Conservation (phyloP, 2,888 invertebrate genomes). For the Drosophila picticornis region DNA sequence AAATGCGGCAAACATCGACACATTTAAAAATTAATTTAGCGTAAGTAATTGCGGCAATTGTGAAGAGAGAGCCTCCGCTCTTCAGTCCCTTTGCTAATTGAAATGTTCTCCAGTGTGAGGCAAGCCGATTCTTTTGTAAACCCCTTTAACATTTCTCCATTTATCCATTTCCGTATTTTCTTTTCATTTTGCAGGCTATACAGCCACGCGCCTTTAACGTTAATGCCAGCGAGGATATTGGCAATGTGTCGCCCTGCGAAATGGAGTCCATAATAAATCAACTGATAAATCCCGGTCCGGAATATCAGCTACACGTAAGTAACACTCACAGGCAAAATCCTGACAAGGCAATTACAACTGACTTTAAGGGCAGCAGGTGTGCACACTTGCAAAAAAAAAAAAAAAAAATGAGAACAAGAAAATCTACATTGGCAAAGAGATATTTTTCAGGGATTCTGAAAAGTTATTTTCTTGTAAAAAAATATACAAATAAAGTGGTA, state of each 20-base stretch:
- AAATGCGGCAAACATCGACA: constrained; percentile 60
- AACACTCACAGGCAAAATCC: constrained; percentile 15
- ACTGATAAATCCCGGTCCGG: constrained; percentile 83
- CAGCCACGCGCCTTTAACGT: constrained; percentile 74
- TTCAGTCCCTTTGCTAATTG: constrained; percentile 33
- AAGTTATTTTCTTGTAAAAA: background rate
- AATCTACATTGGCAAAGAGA: background rate
- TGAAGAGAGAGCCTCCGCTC: constrained; percentile 3
- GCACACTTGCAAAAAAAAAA: background rate
- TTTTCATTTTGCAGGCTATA: constrained; percentile 71
- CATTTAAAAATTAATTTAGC: constrained; percentile 63
- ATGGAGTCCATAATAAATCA: constrained; percentile 84
- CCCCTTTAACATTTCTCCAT: background rate
- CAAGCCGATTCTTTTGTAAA: constrained; percentile 23
- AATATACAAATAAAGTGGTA: background rate
- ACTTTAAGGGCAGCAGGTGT: constrained; percentile 45
- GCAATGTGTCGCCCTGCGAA: constrained; percentile 83
- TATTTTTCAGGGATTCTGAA: background rate
- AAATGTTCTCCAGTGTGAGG: constrained; percentile 33
- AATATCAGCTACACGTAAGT: constrained; percentile 85
- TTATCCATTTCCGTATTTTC: constrained; percentile 2
- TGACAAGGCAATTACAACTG: constrained; percentile 36
- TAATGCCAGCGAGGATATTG: constrained; percentile 79
- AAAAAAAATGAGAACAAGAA: background rate
- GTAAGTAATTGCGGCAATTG: constrained; percentile 64